Base-by-base conservation (phyloP, 2,797 vertebrate genomes). In the Avahi laniger region DNA sequence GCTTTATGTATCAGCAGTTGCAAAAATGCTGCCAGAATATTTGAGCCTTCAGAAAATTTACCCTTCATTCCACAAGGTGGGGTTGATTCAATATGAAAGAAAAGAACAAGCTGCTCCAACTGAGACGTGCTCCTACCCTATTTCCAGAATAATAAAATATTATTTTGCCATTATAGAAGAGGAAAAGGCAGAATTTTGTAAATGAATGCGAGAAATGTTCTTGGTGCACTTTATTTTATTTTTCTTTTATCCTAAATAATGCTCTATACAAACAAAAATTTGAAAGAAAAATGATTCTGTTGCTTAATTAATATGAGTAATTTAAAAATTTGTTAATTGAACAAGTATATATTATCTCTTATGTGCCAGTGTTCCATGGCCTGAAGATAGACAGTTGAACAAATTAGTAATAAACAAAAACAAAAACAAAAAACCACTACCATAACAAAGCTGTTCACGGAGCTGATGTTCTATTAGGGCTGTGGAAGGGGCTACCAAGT, bases 11-110 rank as follows among this genome's bases (percentile, higher is more conserved):
- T 59, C 57, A 75, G n/a, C n/a, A 35, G 50, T 87, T 83, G 75
- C 24, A 75, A 76, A 96, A 83, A 69, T 46, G 30, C 30, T 89
- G 15, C 46, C 41, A 12, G 33, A 41, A 28, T 92, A 4, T 52
- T 82, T 48, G 69, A 63, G 20, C 4, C 5, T 78, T 89, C 50
- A 78, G 24, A 83, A 95, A 91, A 70, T 79, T 38, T 79, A 52
- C 14, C 3, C 10, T 87, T 89, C 30, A 50, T 89, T 95, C 75
- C 87, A 97, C 92, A 95, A 83, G 69, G 76, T 97, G 70, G 80
- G 65, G 80, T 86, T 96, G 24, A 91, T 96, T 85, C 73, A 82
- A 48, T 81, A 52, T 63, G 54, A 91, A 90, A 96, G 24, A 87
- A 79, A 92, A 88, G 30, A 89, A 4, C 22, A 41, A 63, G n/a